phyloP scores from a whole-genome alignment of 1,140 invertebrate species.

The Leptinotarsa lineolata region DNA sequence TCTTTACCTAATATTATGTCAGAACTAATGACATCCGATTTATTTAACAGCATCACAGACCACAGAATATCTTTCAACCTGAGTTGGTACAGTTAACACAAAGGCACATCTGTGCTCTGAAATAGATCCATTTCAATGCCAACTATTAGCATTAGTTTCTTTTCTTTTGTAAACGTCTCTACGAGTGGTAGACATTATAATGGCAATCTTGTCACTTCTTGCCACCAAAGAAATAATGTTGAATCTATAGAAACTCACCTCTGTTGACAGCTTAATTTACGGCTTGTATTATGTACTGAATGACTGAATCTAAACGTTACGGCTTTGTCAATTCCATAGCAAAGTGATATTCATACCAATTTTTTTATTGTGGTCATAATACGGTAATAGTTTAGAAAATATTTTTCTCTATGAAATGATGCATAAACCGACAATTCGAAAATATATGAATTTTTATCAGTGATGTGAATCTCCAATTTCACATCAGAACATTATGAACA shows the following conservation, averaged over 20 bases:
- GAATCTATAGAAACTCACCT: conserved; percentile 15
- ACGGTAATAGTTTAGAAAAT: too few relatives aligned
- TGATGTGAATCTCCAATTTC: too few relatives aligned
- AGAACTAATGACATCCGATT: neutral
- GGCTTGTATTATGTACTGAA: conserved; percentile 11
- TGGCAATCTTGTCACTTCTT: conserved; percentile 19
- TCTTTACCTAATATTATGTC: too few relatives aligned
- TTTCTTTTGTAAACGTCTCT: conserved; percentile 19
- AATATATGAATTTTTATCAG: too few relatives aligned
- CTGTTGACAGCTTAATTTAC: conserved; percentile 17
- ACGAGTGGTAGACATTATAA: conserved; percentile 17
- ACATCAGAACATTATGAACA: too few relatives aligned
- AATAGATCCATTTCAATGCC: conserved; percentile 8
- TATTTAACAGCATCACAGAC: neutral
- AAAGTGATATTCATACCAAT: neutral
- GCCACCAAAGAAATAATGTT: conserved; percentile 10
- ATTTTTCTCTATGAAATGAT: too few relatives aligned
- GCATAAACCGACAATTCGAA: too few relatives aligned
- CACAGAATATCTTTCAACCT: neutral
- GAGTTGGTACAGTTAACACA: conserved; percentile 1
- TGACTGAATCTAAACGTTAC: conserved; percentile 18
- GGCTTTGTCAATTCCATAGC: neutral
- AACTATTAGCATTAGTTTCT: conserved; percentile 23
- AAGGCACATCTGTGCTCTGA: conserved; percentile 11
- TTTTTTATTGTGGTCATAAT: neutral